These are phyloP conservation scores for Medauroidea extradentata DNA, from an alignment of 1,140 invertebrate species.

Conservation along the genomic window DNA sequence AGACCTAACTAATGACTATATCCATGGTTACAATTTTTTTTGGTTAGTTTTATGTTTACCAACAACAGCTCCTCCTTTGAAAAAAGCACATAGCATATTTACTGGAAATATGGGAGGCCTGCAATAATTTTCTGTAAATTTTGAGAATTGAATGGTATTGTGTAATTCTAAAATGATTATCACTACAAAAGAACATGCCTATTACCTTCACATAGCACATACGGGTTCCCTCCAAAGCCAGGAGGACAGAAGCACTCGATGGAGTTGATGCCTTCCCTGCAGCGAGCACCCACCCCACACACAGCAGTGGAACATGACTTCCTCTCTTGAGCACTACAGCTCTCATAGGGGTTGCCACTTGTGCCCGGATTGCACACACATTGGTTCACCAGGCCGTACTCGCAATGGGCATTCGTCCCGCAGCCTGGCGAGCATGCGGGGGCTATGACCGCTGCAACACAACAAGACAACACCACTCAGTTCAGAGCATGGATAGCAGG, in stretches of 20 bases:
- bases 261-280: constrained; percentile 63
- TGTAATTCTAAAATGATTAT: too few relatives aligned
- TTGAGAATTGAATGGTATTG: too few relatives aligned
- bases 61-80: too few relatives aligned
- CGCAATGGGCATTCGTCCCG: constrained; percentile 79
- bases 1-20: too few relatives aligned
- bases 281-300: constrained; percentile 75
- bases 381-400: constrained; percentile 68
- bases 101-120: too few relatives aligned
- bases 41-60: too few relatives aligned
- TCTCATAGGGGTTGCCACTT: constrained; percentile 81
- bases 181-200: too few relatives aligned
- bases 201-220: constrained; percentile 71
- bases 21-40: too few relatives aligned
- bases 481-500: too few relatives aligned
- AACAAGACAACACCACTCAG: background rate
- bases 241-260: constrained; percentile 77
- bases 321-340: constrained; percentile 64
- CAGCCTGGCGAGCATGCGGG: constrained; percentile 76
- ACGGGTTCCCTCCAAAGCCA: constrained; percentile 81
- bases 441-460: constrained; percentile 62
- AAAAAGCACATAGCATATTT: too few relatives aligned
- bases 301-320: constrained; percentile 66
- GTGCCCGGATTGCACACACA: constrained; percentile 82
- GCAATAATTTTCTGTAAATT: too few relatives aligned